Evolutionary conservation across 2,797 vertebrate species (phyloP).

Genomic region (Dermochelys coriacea): DNA sequence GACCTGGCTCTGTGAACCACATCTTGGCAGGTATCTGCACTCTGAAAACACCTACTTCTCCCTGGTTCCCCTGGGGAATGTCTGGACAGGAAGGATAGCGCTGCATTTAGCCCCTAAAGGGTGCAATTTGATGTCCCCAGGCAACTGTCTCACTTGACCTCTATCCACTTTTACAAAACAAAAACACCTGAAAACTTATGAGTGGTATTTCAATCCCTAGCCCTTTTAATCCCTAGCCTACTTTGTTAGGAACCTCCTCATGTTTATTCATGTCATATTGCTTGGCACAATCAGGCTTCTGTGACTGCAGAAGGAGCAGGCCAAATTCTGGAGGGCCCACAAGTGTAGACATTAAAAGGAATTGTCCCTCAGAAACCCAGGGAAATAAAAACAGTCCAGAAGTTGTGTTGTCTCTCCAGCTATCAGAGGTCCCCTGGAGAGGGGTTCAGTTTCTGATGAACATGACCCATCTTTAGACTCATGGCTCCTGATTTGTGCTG

Average conservation of each 20-base stretch:
- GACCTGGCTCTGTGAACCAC: background rate
- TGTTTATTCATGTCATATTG: background rate
- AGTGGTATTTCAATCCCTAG: background rate
- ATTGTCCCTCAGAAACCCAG: background rate
- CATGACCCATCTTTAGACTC: background rate
- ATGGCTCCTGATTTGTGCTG: background rate
- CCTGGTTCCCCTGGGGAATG: background rate
- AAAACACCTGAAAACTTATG: background rate
- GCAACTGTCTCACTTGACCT: background rate
- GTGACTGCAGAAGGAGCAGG: background rate
- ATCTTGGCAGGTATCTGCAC: background rate
- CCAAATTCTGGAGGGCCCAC: background rate
- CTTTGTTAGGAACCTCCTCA: background rate
- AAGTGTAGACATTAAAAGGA: background rate
- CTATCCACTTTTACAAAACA: background rate
- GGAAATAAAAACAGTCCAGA: background rate
- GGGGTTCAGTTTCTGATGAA: background rate
- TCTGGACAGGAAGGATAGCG: background rate
- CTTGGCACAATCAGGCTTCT: background rate
- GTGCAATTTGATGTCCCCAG: background rate
- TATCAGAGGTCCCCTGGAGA: background rate
- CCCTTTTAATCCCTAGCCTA: background rate
- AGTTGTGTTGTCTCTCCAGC: rapidly evolving
- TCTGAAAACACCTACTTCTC: background rate
- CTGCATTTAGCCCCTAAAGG: background rate